A percentile compares a stretch with the other conserved stretches of the same genome.
These are phyloP conservation scores for Andrena minutula DNA, from an alignment of 2,888 invertebrate species.

Conservation along the genomic window DNA sequence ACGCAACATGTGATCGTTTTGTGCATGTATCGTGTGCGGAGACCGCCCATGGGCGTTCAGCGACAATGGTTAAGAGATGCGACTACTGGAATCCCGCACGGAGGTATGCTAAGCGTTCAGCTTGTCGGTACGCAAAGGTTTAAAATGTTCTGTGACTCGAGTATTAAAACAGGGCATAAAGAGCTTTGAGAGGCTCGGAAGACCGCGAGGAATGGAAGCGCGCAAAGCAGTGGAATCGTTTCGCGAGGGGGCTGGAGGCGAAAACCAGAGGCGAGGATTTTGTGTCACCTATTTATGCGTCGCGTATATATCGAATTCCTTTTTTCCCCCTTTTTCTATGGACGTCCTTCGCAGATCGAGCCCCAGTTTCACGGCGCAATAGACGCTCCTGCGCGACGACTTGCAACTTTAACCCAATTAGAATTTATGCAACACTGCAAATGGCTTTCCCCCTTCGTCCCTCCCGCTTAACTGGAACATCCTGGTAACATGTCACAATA, in stretches of 20 bases:
- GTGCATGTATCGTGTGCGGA: too few species aligned
- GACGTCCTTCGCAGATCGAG: slow-evolving; percentile 47
- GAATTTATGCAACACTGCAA: slow-evolving; percentile 40
- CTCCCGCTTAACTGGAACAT: neutral
- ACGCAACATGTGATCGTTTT: too few species aligned
- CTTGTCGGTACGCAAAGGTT: too few species aligned
- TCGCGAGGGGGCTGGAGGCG: neutral
- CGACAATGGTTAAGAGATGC: too few species aligned
- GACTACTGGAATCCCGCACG: too few species aligned
- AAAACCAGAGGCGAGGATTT: slow-evolving; percentile 11
- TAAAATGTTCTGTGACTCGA: too few species aligned
- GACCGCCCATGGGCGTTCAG: too few species aligned
- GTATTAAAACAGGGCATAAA: too few species aligned
- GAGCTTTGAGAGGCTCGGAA: too few species aligned
- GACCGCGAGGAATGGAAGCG: neutral
- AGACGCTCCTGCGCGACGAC: slow-evolving; percentile 30
- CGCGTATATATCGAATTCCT: slow-evolving; percentile 3
- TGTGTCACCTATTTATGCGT: slow-evolving; percentile 32
- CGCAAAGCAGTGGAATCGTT: neutral
- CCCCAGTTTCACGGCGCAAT: slow-evolving; percentile 47
- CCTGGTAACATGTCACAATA: neutral
- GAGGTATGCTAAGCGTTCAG: too few species aligned
- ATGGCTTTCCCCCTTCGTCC: neutral
- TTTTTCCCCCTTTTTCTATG: slow-evolving; percentile 35
- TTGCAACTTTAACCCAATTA: slow-evolving; percentile 55